These are phyloP conservation scores for honey bee (Apis mellifera) DNA, from an alignment of 1,140 invertebrate genomes.

Conservation along the genomic window DNA sequence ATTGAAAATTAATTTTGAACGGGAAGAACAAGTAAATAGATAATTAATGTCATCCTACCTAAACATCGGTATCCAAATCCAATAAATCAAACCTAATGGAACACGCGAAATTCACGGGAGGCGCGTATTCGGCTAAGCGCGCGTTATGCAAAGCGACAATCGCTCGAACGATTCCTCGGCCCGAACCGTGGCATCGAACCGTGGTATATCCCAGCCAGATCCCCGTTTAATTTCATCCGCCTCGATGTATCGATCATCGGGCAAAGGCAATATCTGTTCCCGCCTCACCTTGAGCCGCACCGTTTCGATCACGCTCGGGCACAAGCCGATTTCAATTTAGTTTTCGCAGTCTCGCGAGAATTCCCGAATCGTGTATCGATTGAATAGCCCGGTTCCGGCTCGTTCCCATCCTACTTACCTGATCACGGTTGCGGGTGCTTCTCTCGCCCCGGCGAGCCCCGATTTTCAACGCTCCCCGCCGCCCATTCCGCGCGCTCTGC, in stretches of 20 bases:
- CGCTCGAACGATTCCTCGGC: neutral
- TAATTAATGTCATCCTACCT: too few species aligned
- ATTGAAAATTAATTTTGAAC: too few species aligned
- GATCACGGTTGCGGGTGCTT: constrained; percentile 12
- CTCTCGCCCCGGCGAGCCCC: constrained; percentile 5
- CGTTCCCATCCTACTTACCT: constrained; percentile 20
- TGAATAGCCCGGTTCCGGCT: neutral
- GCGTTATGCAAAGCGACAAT: neutral
- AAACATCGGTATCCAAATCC: too few species aligned
- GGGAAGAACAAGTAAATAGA: too few species aligned
- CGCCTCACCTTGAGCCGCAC: constrained; percentile 21
- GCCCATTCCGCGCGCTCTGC: neutral
- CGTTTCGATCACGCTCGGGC: constrained; percentile 21
- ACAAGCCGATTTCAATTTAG: constrained; percentile 58
- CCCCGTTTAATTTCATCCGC: constrained; percentile 19
- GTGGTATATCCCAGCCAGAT: neutral
- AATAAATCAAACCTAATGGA: too few species aligned
- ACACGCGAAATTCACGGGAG: neutral
- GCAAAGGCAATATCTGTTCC: neutral
- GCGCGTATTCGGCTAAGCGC: neutral
- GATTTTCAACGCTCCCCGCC: constrained; percentile 37
- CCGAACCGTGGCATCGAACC: neutral
- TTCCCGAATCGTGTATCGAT: constrained; percentile 47
- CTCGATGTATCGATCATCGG: constrained; percentile 28
- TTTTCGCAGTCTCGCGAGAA: constrained; percentile 46